Evolutionary conservation across 2,888 invertebrate genomes (phyloP), one percentile per base, ranked within the genome.

Genomic region (Eucera pruinosa): DNA sequence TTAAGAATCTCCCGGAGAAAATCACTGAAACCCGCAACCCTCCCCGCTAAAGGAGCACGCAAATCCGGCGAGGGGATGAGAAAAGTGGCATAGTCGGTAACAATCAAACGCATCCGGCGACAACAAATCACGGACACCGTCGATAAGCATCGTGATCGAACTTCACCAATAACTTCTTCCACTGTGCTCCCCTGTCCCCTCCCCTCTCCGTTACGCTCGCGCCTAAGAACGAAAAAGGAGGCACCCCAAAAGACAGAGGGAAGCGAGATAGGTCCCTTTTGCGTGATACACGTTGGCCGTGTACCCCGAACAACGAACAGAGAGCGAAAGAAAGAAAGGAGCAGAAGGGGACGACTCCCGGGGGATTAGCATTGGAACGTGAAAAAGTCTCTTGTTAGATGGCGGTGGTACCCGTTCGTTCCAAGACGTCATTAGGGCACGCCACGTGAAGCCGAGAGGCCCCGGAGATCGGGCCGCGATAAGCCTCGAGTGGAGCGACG

Each of bases 361-460:
- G 73, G 77, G 90, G 88, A 91, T 90, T 91, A 91, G 89, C 91
- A 91, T 91, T 91, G 89, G 89, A 89, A 90, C 89, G 90, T 86
- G 87, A 88, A 87, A 87, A 88, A 86, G 83, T 84, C 83, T 88
- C 90, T 90, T 87, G 89, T 89, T 90, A 90, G 87, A 90, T 85
- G 87, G 88, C 85, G 85, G 88, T 83, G 83, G 83, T 86, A 84
- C 87, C 87, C 83, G 85, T 88, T 86, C 87, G 86, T 88, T 87
- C 86, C 82, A 83, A 88, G 91, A 91, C 91, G 90, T 91, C 91
- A 91, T 91, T 91, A 91, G 90, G 86, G 90, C 90, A 89, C 90
- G 88, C 89, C 89, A 90, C 89, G 89, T 89, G 90, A 91, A 91
- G 90, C 86, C 87, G 82, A 85, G 83, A 83, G 86, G 85, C 83